Conservation (phyloP, 2,797 vertebrate genomes). For the Hapalemur alaotrensis region DNA sequence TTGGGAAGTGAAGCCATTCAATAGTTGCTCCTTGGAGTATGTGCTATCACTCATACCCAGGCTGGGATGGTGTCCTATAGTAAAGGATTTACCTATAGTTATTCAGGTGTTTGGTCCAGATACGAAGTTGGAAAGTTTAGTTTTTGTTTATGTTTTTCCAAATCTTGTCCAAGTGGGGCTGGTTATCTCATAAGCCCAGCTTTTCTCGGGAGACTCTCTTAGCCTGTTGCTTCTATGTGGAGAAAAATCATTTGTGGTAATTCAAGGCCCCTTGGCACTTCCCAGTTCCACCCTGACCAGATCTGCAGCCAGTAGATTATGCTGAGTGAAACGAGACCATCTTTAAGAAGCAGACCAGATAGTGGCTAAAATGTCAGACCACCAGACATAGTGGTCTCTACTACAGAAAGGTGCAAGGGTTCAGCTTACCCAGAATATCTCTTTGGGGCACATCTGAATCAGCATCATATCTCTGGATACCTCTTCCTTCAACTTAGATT, state of each 20-base stretch:
- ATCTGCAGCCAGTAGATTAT: neutral
- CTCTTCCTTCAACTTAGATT: neutral
- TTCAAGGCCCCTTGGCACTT: neutral
- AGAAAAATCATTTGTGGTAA: neutral
- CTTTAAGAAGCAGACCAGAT: neutral
- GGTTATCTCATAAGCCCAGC: slow-evolving; percentile 53
- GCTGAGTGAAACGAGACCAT: neutral
- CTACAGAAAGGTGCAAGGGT: neutral
- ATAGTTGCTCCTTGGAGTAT: neutral
- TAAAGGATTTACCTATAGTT: neutral
- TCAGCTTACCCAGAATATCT: neutral
- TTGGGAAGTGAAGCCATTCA: neutral
- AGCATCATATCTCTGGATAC: neutral
- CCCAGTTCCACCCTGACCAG: neutral
- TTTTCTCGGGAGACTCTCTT: slow-evolving; percentile 42
- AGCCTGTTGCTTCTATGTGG: neutral
- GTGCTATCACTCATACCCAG: neutral
- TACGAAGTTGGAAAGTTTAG: neutral
- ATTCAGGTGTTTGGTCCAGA: neutral
- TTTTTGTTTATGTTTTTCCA: neutral
- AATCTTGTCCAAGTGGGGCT: neutral
- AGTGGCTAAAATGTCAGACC: neutral
- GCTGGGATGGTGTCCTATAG: neutral
- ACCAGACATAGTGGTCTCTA: neutral
- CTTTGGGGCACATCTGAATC: neutral